Evolutionary conservation across 2,113 vertebrate species (phyloP).

Genomic region (Anoplopoma fimbria): DNA sequence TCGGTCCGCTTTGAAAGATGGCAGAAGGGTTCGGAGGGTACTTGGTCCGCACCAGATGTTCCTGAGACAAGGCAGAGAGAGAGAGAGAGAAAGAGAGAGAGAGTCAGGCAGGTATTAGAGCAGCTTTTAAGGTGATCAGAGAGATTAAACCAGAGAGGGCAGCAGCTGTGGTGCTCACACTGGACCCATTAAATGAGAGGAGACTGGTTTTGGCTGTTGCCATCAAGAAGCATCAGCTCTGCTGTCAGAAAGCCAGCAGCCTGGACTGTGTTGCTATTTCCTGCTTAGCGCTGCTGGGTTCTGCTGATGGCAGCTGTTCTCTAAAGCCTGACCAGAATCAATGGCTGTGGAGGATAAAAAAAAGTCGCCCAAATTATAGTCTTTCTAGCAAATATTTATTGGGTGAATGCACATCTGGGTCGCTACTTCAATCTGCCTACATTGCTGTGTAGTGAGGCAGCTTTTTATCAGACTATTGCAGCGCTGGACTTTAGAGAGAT

Average conservation of each 20-base stretch:
- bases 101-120: background rate
- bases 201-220: slow-evolving; percentile 38
- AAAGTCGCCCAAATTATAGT: background rate
- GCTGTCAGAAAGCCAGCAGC: slow-evolving; percentile 39
- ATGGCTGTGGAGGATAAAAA: background rate
- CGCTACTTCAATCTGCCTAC: slow-evolving; percentile 7
- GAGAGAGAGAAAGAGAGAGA: background rate
- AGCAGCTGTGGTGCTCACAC: slow-evolving; percentile 20
- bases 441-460: background rate
- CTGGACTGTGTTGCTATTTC: slow-evolving; percentile 13
- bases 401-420: background rate
- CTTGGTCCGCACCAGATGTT: slow-evolving; percentile 90
- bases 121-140: slow-evolving; percentile 14
- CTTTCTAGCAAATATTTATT: slow-evolving; percentile 14
- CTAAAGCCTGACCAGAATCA: slow-evolving; percentile 12
- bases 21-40: slow-evolving; percentile 93
- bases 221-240: slow-evolving; percentile 56
- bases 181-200: slow-evolving; percentile 61
- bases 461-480: slow-evolving; percentile 9
- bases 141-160: slow-evolving; percentile 22
- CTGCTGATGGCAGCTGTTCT: slow-evolving; percentile 46
- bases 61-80: slow-evolving; percentile 76
- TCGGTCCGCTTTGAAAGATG: slow-evolving; percentile 90
- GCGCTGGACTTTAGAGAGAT: slow-evolving; percentile 2
- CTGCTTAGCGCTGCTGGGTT: slow-evolving; percentile 36